Evolutionary conservation across 2,888 invertebrate genomes (phyloP), one percentile per base, ranked within the genome.

Genomic region (Lycia hirtaria): DNA sequence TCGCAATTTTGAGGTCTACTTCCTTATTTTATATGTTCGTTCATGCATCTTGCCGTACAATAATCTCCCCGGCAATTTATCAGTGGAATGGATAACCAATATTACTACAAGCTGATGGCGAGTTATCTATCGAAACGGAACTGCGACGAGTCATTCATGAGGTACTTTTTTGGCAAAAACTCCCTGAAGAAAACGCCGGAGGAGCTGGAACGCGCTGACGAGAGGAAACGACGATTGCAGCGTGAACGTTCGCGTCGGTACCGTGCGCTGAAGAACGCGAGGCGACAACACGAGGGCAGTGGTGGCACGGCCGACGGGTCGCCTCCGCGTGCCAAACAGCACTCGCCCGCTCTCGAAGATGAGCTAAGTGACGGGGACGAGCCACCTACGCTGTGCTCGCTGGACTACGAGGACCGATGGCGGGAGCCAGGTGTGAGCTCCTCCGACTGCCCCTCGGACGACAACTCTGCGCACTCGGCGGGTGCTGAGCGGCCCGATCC

Each of bases 91-190:
- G 91, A 91, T 69, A 91, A 88, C 71, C 91, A 92, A 69, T 91
- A 92, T 68, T 92, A 92, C 65, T 91, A 91, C 67, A 91, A 92
- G 67, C 66, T 91, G 50, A 92, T 92, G 92, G 91, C 91, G 15
- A 92, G 85, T 67, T 92, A 92, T 69, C 71, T 92, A 40, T 91
- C 92, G 15, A 92, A 92, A 80, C 79, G 89, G 44, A 91, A 91
- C 76, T 92, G 91, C 71, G 91, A 91, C 76, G 91, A 92, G 75
- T 92, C 91, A 50, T 91, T 91, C 70, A 90, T 92, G 88, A 83
- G 91, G 65, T 92, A 92, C 73, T 91, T 92, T 70, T 91, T 92
- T 62, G 91, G 91, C 32, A 91, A 91, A 71, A 91, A 87, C 66
- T 80, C 90, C 4, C 59, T 83, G 41, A 91, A 89, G 75, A 91